These are phyloP conservation scores for Eulemur coronatus DNA, from an alignment of 2,797 vertebrate species.

Conservation along the genomic window DNA sequence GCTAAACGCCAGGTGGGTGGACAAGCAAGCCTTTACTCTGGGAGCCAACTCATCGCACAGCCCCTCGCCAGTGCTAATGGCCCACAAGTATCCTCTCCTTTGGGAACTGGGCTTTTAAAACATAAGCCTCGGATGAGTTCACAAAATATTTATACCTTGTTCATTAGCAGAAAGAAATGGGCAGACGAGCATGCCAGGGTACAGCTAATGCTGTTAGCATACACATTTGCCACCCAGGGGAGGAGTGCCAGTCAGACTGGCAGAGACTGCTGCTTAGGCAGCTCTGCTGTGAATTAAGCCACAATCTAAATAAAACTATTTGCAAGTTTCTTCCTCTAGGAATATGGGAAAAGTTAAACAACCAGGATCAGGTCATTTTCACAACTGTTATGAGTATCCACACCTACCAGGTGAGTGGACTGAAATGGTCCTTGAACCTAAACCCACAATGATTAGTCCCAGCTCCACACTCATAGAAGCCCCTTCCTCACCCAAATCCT, in stretches of 20 bases:
- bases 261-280: not conserved
- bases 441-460: not conserved
- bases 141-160: constrained; percentile 59
- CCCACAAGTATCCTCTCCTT: constrained; percentile 1
- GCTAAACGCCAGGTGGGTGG: not conserved
- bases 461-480: not conserved
- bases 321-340: not conserved
- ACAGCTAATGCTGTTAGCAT: not conserved
- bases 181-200: not conserved
- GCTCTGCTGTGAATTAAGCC: not conserved
- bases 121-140: constrained; percentile 9
- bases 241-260: not conserved
- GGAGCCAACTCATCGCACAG: not conserved
- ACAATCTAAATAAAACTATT: constrained; percentile 21
- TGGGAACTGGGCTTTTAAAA: constrained; percentile 36
- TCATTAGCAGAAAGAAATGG: constrained; percentile 30
- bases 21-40: constrained; percentile 17
- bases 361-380: not conserved
- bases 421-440: not conserved
- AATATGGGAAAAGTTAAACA: not conserved
- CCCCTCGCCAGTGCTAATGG: not conserved
- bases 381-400: not conserved
- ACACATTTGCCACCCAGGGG: not conserved
- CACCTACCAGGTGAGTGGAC: not conserved
- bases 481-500: not conserved